phyloP scores from a whole-genome alignment of 2,113 vertebrate species.

The Dicrurus megarhynchus region DNA sequence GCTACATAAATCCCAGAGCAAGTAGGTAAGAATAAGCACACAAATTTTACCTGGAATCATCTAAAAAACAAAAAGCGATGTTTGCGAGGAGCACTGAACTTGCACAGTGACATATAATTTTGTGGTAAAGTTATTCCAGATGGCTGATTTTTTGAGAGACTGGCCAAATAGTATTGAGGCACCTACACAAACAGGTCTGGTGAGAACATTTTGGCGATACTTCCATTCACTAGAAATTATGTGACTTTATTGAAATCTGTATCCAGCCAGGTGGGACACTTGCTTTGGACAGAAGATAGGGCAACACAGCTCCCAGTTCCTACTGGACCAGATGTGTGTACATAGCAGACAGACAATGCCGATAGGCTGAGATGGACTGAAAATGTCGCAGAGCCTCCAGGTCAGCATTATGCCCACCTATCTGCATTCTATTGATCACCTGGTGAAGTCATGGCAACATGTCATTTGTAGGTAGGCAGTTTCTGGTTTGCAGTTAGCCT shows the following conservation, averaged over 20 bases:
- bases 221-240: background rate
- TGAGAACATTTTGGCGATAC: background rate
- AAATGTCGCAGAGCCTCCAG: background rate
- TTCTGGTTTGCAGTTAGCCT: background rate
- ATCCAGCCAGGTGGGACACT: background rate
- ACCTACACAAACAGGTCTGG: background rate
- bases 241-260: background rate
- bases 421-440: background rate
- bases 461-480: background rate
- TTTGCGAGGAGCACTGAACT: background rate
- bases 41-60: background rate
- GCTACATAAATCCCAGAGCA: background rate
- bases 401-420: rapidly evolving
- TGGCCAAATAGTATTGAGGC: background rate
- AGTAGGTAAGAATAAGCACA: background rate
- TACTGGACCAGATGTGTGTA: background rate
- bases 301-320: background rate
- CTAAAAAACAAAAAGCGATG: background rate
- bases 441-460: background rate
- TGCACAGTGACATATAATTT: background rate
- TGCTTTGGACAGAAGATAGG: background rate
- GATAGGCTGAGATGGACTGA: background rate
- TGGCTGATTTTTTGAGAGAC: background rate
- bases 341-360: background rate
- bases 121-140: background rate